Percentiles rank a stretch among this genome's conserved stretches.
These are phyloP conservation scores for Onychomys torridus DNA, from an alignment of 2,797 vertebrate genomes.

Conservation along the genomic window DNA sequence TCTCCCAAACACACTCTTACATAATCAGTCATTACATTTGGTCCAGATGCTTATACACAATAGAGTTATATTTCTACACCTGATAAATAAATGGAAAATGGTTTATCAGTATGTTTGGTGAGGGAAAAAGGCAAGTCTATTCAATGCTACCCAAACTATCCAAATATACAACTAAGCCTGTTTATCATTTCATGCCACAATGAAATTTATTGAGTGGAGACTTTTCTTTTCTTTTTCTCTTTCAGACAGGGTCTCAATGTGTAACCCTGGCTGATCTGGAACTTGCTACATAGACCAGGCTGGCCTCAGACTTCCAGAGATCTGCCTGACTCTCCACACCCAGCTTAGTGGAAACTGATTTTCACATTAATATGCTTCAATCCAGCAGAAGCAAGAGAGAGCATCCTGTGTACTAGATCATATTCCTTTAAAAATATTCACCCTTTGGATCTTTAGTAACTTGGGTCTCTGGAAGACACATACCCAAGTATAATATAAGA, in stretches of 20 bases:
- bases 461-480: slow-evolving; percentile 9
- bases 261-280: background rate
- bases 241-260: background rate
- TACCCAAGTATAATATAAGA: background rate
- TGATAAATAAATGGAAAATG: slow-evolving; percentile 50
- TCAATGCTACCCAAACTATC: slow-evolving; percentile 51
- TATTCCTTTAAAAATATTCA: background rate
- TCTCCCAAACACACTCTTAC: slow-evolving; percentile 61
- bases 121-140: slow-evolving; percentile 23
- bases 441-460: slow-evolving; percentile 4
- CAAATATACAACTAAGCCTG: slow-evolving; percentile 49
- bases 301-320: background rate
- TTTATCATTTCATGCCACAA: slow-evolving; percentile 58
- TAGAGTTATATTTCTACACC: slow-evolving; percentile 49
- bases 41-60: slow-evolving; percentile 71
- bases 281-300: background rate
- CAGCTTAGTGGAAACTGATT: background rate
- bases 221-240: background rate
- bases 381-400: background rate
- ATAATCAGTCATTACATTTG: slow-evolving; percentile 64
- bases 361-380: slow-evolving; percentile 49
- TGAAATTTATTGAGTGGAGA: slow-evolving; percentile 25
- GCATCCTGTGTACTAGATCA: background rate
- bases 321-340: background rate
- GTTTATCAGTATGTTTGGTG: background rate